Evolutionary conservation across 2,888 invertebrate genomes (phyloP).

Genomic region (Chymomyza fuscimana): DNA sequence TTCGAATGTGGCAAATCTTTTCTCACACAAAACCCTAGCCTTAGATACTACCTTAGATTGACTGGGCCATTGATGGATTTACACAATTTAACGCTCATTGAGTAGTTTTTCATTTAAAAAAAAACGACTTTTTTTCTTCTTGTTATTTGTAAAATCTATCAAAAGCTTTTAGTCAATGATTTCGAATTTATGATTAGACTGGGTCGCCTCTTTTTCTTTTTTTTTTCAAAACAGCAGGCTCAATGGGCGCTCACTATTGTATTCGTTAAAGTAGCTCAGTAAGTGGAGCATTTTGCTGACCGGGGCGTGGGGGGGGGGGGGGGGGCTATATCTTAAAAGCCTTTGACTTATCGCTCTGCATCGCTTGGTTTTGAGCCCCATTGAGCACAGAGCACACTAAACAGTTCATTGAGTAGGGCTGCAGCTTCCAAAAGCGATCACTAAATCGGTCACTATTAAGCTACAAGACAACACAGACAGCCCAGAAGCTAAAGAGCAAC

Average conservation of each 20-base stretch:
- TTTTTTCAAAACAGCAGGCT: background rate
- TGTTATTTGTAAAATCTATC: slow-evolving; percentile 64
- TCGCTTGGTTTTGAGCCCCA: background rate
- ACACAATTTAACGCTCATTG: slow-evolving; percentile 35
- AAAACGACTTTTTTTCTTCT: background rate
- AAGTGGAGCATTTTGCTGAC: slow-evolving; percentile 63
- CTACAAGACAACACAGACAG: slow-evolving; percentile 30
- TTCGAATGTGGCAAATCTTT: slow-evolving; percentile 39
- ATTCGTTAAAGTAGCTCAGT: slow-evolving; percentile 32
- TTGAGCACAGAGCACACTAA: slow-evolving; percentile 26
- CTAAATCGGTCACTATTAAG: slow-evolving; percentile 75
- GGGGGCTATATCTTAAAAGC: slow-evolving; percentile 54
- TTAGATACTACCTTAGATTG: slow-evolving; percentile 51
- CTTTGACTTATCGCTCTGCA: slow-evolving; percentile 37
- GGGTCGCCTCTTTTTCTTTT: background rate
- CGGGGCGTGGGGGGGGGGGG: too few species aligned
- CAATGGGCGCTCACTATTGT: background rate
- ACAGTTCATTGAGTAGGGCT: slow-evolving; percentile 61
- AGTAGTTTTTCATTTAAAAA: background rate
- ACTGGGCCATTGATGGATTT: slow-evolving; percentile 62
- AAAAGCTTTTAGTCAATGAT: slow-evolving; percentile 76
- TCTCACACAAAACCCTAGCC: slow-evolving; percentile 51
- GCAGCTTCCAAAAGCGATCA: slow-evolving; percentile 68
- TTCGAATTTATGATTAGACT: slow-evolving; percentile 64
- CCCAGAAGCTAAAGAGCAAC: slow-evolving; percentile 19